phyloP scores from a whole-genome alignment of 1,140 invertebrate genomes.

The Lepidurus couesii region DNA sequence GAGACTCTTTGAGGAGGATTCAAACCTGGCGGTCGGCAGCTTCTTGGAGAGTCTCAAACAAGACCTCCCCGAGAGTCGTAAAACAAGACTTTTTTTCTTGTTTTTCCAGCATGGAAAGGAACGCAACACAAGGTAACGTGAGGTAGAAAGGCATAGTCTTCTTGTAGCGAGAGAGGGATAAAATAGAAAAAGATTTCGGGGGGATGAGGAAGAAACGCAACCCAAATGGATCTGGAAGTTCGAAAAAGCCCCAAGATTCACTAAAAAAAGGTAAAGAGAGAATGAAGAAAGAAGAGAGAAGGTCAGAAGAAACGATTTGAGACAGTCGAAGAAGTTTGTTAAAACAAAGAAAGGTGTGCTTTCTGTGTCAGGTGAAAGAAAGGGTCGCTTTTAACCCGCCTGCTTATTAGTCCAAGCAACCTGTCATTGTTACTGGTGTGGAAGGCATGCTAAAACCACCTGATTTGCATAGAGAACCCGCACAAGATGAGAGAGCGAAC shows the following conservation, averaged over 20 bases:
- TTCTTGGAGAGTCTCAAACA: not conserved
- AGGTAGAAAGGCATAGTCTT: not conserved
- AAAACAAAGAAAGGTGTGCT: constrained; percentile 22
- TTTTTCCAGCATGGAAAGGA: not conserved
- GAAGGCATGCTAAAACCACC: constrained; percentile 21
- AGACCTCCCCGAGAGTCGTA: constrained; percentile 17
- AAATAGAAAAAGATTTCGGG: not conserved
- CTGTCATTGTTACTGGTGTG: constrained; percentile 18
- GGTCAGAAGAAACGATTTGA: not conserved
- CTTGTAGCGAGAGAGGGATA: not conserved
- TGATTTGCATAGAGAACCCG: constrained; percentile 3
- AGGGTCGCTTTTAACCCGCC: constrained; percentile 12
- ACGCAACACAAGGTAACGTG: not conserved
- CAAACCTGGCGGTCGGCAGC: constrained; percentile 9
- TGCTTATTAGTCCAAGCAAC: constrained; percentile 19
- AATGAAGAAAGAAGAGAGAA: not conserved
- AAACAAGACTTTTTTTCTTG: not conserved
- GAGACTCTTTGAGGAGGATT: not conserved
- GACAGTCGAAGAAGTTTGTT: not conserved
- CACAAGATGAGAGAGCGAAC: constrained; percentile 5
- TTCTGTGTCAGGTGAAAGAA: constrained; percentile 14
- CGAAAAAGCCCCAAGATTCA: too few relatives aligned
- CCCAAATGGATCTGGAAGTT: too few relatives aligned
- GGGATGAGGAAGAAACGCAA: too few relatives aligned
- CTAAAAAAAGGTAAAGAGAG: not conserved